Evolutionary conservation across 1,140 invertebrate genomes (phyloP), one percentile per base, ranked within the genome.

Genomic region (Psix sp.): DNA sequence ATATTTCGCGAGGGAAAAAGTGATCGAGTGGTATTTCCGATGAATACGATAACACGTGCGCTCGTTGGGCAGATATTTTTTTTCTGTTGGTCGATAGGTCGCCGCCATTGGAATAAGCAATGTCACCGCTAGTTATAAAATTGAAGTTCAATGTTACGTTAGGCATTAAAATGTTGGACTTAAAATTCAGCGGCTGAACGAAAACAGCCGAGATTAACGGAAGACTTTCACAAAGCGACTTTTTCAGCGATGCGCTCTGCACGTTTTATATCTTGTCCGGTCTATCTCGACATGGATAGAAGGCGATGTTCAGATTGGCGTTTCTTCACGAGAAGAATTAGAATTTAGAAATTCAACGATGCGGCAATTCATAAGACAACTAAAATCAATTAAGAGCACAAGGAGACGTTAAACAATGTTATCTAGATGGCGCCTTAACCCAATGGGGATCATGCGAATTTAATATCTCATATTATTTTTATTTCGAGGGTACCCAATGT

Each of bases 231-330:
- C 70, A 51, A 65, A 46, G 54, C 11, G 54, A 65, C 52, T 72
- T 65, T 60, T 65, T 65, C 35, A 51, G 14, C 51, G 39, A 17
- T 46, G 60, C 70, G 54, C 59, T 56, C 54, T 52, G 54, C 46
- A 68, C 54, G 57, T 57, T 60, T 56, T 59, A 48, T 66, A 73
- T 73, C 70, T 60, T 66, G 70, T 66, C 54, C 54, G 40, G 60
- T 15, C 39, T 66, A 73, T 73, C 70, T 73, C 60, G 70, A 73
- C 52, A 66, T 43, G 70, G 60, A 54, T 73, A 56, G 60, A 59
- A 60, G 54, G 39, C 60, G 60, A 66, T 60, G 60, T 39, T 57
- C 38, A 51, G 51, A 63, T 71, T 39, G 51, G 26, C 39, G 31
- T 31, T 59, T 52, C 33, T 31, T 60, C 40, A 31, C 36, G 17